Conservation (phyloP, 2,113 vertebrate genomes). For the Triplophysa siluroides region DNA sequence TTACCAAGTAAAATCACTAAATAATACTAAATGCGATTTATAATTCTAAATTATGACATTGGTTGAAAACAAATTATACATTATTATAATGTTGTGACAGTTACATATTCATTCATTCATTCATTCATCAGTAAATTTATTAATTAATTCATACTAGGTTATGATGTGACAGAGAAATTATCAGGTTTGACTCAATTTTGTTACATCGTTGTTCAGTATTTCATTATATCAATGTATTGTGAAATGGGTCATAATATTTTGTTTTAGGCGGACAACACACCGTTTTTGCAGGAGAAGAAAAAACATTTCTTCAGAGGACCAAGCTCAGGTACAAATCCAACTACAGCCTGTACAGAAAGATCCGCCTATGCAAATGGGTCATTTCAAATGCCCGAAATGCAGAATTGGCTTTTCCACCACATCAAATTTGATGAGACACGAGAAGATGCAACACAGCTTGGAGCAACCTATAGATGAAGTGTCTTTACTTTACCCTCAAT, state of each 20-base stretch:
- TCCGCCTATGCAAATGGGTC: neutral
- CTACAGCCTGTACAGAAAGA: neutral
- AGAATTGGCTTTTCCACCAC: too few relatives aligned
- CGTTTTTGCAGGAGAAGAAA: neutral
- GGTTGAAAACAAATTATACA: too few relatives aligned
- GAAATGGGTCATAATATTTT: neutral
- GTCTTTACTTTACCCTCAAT: too few relatives aligned
- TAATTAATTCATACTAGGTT: neutral
- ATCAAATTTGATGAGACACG: neutral
- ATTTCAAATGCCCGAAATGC: neutral
- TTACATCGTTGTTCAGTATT: neutral
- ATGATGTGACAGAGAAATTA: neutral
- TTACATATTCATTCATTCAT: neutral
- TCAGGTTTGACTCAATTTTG: neutral
- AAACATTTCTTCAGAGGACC: neutral
- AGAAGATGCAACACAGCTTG: neutral
- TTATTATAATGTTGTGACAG: too few relatives aligned
- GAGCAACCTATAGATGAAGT: neutral
- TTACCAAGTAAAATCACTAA: too few relatives aligned
- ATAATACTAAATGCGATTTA: too few relatives aligned
- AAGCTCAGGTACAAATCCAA: neutral
- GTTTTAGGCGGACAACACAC: neutral
- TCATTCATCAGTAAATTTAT: neutral
- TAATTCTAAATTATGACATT: too few relatives aligned
- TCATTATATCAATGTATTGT: neutral